Conservation (phyloP, 2,113 vertebrate species). For the Atrichornis clamosus region DNA sequence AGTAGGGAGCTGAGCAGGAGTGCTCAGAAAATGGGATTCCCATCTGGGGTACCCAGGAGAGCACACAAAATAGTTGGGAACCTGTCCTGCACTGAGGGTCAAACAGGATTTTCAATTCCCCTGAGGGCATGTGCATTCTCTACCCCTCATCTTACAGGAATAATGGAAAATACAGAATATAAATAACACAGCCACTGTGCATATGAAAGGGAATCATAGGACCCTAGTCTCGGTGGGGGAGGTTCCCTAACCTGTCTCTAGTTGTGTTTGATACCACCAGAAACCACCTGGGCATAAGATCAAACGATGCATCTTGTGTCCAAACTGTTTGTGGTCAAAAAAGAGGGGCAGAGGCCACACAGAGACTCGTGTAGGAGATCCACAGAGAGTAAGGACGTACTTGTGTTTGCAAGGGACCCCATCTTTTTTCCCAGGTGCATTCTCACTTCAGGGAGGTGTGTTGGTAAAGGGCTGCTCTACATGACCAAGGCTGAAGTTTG, state of each 20-base stretch:
- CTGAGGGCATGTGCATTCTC: fast-evolving
- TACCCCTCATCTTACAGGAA: neutral
- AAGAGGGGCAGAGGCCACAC: neutral
- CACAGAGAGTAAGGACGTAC: neutral
- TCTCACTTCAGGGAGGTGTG: neutral
- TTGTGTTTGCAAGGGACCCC: neutral
- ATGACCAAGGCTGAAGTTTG: neutral
- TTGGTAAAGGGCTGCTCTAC: neutral
- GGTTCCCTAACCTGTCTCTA: neutral
- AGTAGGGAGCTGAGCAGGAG: fast-evolving
- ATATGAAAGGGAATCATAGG: fast-evolving
- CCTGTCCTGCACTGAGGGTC: neutral
- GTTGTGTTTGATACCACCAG: neutral
- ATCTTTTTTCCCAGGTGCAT: neutral
- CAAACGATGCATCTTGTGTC: neutral
- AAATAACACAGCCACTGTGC: neutral
- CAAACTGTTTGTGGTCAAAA: neutral
- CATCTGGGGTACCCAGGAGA: neutral
- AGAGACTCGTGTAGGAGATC: neutral
- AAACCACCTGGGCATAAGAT: neutral
- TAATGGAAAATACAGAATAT: neutral
- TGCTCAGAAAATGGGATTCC: neutral
- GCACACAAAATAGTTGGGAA: neutral
- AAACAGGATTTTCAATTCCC: neutral
- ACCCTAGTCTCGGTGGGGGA: neutral